Evolutionary conservation across 2,113 vertebrate species (phyloP).

Genomic region (Quiscalus mexicanus): DNA sequence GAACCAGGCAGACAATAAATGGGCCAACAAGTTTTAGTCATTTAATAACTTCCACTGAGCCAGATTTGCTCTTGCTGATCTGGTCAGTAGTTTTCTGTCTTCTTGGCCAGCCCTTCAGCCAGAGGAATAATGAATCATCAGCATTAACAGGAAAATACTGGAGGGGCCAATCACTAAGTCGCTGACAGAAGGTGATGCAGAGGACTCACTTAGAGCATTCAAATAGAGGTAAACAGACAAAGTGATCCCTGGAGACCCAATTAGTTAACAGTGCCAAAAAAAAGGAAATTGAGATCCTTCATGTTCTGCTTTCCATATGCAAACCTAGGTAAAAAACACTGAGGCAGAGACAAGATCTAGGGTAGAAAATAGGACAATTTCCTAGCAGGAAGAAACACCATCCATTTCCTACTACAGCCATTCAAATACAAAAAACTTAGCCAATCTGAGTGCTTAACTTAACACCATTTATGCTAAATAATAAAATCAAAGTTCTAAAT

Average conservation of each 20-base stretch:
- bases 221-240: background rate
- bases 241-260: background rate
- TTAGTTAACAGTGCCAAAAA: background rate
- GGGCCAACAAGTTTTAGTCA: background rate
- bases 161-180: background rate
- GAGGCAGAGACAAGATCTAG: background rate
- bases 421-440: background rate
- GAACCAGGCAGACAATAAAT: background rate
- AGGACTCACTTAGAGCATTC: background rate
- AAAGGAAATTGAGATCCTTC: background rate
- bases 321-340: background rate
- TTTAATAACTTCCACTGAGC: background rate
- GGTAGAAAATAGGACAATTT: background rate
- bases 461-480: background rate
- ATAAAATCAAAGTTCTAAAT: background rate
- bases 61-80: background rate
- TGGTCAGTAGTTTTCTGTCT: background rate
- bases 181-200: background rate
- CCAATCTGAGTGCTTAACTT: background rate
- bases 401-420: background rate
- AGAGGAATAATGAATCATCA: background rate
- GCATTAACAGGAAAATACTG: background rate
- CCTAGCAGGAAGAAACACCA: background rate
- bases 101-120: background rate
- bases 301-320: background rate